phyloP scores from a whole-genome alignment of 2,113 vertebrate species.

The Hippocampus mohnikei region DNA sequence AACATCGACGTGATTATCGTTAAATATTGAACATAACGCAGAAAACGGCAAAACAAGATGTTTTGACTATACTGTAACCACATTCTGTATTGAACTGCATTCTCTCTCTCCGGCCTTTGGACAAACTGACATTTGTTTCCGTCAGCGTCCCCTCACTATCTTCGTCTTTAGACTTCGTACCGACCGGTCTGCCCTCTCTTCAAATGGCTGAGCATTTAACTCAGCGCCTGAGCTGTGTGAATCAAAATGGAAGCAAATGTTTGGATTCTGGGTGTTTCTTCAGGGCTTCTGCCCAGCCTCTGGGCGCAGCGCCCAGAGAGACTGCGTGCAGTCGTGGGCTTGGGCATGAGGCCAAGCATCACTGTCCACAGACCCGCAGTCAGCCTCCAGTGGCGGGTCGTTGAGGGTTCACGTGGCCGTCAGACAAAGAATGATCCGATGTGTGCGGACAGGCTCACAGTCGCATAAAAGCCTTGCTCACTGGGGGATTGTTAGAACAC shows the following conservation, averaged over 20 bases:
- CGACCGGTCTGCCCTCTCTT: neutral
- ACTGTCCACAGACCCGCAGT: constrained; percentile 26
- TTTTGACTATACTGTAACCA: too few relatives aligned
- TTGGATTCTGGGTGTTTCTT: constrained; percentile 26
- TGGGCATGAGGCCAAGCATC: constrained; percentile 40
- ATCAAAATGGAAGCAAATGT: constrained; percentile 25
- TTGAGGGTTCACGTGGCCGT: constrained; percentile 37
- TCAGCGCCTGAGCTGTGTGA: constrained; percentile 12
- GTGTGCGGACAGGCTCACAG: constrained; percentile 41
- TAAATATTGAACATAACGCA: too few relatives aligned
- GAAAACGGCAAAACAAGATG: too few relatives aligned
- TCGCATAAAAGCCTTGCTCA: constrained; percentile 10
- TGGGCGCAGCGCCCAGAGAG: constrained; percentile 21
- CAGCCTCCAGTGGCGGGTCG: constrained; percentile 23
- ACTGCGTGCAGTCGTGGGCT: constrained; percentile 14
- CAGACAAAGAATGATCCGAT: constrained; percentile 47
- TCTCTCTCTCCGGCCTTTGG: constrained; percentile 24
- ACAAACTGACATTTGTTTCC: constrained; percentile 24
- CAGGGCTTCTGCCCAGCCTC: constrained; percentile 16
- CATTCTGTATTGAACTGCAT: neutral
- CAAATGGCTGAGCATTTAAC: constrained; percentile 10
- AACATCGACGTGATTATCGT: too few relatives aligned
- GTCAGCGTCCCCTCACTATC: constrained; percentile 5
- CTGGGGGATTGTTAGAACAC: constrained; percentile 6
- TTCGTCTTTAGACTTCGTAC: neutral